Evolutionary conservation across 2,113 vertebrate species (phyloP), one percentile per base, ranked within the genome.

Genomic region (Falco punctatus): DNA sequence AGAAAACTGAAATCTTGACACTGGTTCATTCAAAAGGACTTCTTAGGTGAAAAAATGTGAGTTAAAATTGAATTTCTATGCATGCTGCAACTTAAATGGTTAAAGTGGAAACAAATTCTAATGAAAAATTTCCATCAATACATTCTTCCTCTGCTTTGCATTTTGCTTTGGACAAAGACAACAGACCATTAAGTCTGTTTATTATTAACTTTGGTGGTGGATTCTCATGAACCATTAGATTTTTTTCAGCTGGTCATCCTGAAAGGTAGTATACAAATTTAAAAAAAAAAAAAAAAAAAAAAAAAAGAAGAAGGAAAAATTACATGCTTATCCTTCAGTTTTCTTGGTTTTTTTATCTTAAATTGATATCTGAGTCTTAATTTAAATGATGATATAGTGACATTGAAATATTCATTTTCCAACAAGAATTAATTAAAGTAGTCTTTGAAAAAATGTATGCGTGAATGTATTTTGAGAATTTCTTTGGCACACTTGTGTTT

Each of bases 391-490:
- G 15, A 90, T 62, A 69, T 28, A 69, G n/a, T 61, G 66, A 70
- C 74, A 86, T 83, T 86, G 72, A 94, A 95, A 96, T 64, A 92
- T 58, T 75, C 49, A 73, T 81, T 85, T 96, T 89, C 52, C 80
- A 86, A 91, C 26, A 85, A 94, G 82, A 97, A 95, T 95, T 97
- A 98, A 97, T 97, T 98, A 96, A 98, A 88, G 70, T 88, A 93
- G 85, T 96, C 64, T 92, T 92, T 94, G 86, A 96, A 97, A 97
- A 97, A 94, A 93, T 42, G 81, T 80, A 88, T 94, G 94, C 59
- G 4, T 91, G 72, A 93, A 97, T 95, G 90, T 94, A 87, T 97
- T 97, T 96, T 88, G 95, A 97, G 88, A 97, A 97, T 97, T 97
- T 97, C 95, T 97, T 97, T 95, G 95, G 77, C 81, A 96, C 57